Evolutionary conservation across 2,888 invertebrate genomes (phyloP), one percentile per base, ranked within the genome.

Genomic region (Tetranychus truncatus): DNA sequence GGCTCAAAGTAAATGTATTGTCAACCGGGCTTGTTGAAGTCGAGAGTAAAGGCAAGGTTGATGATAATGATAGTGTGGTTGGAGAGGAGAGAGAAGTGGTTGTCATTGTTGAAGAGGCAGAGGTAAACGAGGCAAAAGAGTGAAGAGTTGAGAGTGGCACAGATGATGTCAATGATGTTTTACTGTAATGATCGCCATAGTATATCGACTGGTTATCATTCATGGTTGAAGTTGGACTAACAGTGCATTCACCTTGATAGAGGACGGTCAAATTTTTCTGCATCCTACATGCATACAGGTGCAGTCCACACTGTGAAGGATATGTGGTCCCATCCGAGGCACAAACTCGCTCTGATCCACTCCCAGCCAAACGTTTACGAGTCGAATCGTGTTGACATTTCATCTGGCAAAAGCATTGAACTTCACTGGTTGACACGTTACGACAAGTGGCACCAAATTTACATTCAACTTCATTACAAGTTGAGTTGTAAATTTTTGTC

Each of bases 301-400:
- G 87, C 80, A 94, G 84, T 81, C 90, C 88, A 83, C 94, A 94
- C 74, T 88, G 87, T 67, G 89, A 90, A 78, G 89, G 88, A 84
- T 91, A 92, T 0, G 91, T 92, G 77, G 87, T 87, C 24, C 90
- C 91, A 81, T 93, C 91, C 15, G 88, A 87, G 1, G 90, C 92
- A 82, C 94, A 94, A 87, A 69, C 21, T 21, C 86, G 81, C 91
- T 92, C 55, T 15, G 55, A 9, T 15, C 55, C 55, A 9, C 11
- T 15, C 2, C 15, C 15, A 15, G 15, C 55, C 55, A 55, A 55
- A 0, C 55, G 55, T 55, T 55, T 55, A 55, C 55, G 55, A 15
- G 55, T 15, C 55, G 1, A 1, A 15, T 55, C 55, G 0, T 5
- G 15, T 55, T 9, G 15, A 55, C 55, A 55, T 7, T 55, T 55